Evolutionary conservation across 2,888 invertebrate species (phyloP), one percentile per base, ranked within the genome.

Genomic region (Dyspetes luteomarginatus): DNA sequence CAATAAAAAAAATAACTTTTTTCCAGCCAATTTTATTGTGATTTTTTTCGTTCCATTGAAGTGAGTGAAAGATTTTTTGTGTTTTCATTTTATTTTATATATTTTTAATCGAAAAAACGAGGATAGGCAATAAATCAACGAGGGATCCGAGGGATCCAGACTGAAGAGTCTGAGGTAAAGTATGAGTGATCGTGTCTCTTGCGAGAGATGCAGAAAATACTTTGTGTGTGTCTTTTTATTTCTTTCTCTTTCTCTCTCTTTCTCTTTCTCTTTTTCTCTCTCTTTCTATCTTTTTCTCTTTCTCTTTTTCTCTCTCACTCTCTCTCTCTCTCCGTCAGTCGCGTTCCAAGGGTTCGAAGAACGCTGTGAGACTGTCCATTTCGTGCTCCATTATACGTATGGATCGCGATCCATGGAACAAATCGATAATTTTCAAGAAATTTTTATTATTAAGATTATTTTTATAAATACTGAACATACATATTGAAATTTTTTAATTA

Each of bases 281-380:
- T 36, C 2, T 36, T 2, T 36, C 4, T 36, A 0, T 36, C 30
- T 2, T 0, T 30, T 3, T 30, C 0, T 30, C 30, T 30, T 9
- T 30, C 1, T 2, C 30, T 30, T 0, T 30, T 9, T 30, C 30
- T 30, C 30, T 30, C 28, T 28, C 56, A 0, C 12, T 30, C 15
- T 67, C 22, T 24, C 3, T 72, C 60, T 50, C 7, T 19, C 75
- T 67, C 68, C 28, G 50, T 52, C 58, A 71, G 67, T 64, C 58
- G 50, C 69, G 48, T 74, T 74, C 50, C 69, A 48, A 75, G 65
- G 75, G 68, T 65, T 75, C 65, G 75, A 80, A 52, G 64, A 80
- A 80, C 74, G 69, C 79, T 65, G 50, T 2, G 28, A 30, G 69
- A n/a, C 30, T 22, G 69, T 79, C 79, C 78, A 73, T 73, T 68